Conservation (phyloP, 2,797 vertebrate genomes). For the Neosilurus mollespiculum region DNA sequence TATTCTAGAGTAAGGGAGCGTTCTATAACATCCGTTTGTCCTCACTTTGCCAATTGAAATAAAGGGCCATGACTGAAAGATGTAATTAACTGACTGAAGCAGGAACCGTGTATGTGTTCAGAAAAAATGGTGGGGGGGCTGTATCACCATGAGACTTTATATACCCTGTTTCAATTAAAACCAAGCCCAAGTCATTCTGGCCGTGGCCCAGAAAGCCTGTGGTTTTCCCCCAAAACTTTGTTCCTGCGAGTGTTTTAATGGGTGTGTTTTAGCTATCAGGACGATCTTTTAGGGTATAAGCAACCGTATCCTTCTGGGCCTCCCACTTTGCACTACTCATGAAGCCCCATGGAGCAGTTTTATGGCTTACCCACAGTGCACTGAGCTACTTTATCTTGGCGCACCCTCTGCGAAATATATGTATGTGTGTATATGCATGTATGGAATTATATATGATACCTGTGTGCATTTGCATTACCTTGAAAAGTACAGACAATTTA, state of each 20-base stretch:
- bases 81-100: conserved; percentile 54
- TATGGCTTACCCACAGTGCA: conserved; percentile 53
- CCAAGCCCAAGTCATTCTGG: conserved; percentile 53
- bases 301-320: conserved; percentile 55
- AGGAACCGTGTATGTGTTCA: conserved; percentile 46
- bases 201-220: conserved; percentile 55
- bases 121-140: conserved; percentile 23
- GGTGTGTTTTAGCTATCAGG: conserved; percentile 64
- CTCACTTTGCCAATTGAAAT: conserved; percentile 45
- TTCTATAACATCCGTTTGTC: conserved; percentile 53
- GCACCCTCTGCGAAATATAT: not conserved
- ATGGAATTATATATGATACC: too few relatives aligned
- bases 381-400: conserved; percentile 46
- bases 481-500: conserved; percentile 14
- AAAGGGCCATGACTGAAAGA: conserved; percentile 52
- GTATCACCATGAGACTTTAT: conserved; percentile 51
- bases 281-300: conserved; percentile 54
- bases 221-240: conserved; percentile 58
- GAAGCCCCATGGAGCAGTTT: conserved; percentile 45
- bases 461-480: not conserved
- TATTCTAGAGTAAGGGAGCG: conserved; percentile 33
- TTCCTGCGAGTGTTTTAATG: conserved; percentile 59
- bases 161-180: conserved; percentile 60
- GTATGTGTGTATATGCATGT: not conserved
- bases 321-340: conserved; percentile 55